phyloP scores from a whole-genome alignment of 2,797 vertebrate genomes.

The Aeoliscus strigatus region DNA sequence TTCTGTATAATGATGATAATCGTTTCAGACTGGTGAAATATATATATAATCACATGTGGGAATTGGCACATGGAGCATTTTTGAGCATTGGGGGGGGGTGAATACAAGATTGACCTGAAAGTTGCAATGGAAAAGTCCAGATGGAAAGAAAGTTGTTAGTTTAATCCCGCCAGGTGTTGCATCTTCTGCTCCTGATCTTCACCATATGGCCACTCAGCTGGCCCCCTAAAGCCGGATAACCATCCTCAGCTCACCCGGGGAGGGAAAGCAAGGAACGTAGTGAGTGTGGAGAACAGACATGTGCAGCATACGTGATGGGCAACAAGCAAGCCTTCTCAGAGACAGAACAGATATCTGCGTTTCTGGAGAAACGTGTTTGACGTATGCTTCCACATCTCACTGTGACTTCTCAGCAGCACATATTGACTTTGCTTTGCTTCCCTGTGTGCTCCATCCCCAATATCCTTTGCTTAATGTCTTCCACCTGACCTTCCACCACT shows the following conservation, averaged over 20 bases:
- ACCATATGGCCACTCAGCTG: slow-evolving; percentile 61
- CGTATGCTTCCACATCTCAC: background rate
- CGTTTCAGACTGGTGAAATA: no score
- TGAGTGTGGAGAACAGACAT: background rate
- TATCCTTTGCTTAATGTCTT: slow-evolving; percentile 22
- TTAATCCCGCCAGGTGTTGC: slow-evolving; percentile 50
- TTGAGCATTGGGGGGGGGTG: background rate
- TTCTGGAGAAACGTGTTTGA: no score
- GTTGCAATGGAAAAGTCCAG: slow-evolving; percentile 29
- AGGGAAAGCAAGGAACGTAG: slow-evolving; percentile 14
- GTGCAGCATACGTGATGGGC: no score
- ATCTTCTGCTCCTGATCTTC: slow-evolving; percentile 45
- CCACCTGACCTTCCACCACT: slow-evolving; percentile 14
- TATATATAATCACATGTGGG: no score
- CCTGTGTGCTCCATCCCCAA: slow-evolving; percentile 17
- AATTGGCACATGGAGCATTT: no score
- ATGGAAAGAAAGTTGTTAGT: slow-evolving; percentile 47
- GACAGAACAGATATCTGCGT: slow-evolving; percentile 1
- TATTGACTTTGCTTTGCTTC: slow-evolving; percentile 7
- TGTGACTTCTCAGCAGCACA: background rate
- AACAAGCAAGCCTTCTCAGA: background rate
- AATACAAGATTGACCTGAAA: slow-evolving; percentile 7
- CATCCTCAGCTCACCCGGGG: slow-evolving; percentile 24
- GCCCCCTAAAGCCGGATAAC: slow-evolving; percentile 47
- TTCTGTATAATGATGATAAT: no score